Base-by-base conservation (phyloP, 2,888 invertebrate genomes). In the Habroteleia sp. region DNA sequence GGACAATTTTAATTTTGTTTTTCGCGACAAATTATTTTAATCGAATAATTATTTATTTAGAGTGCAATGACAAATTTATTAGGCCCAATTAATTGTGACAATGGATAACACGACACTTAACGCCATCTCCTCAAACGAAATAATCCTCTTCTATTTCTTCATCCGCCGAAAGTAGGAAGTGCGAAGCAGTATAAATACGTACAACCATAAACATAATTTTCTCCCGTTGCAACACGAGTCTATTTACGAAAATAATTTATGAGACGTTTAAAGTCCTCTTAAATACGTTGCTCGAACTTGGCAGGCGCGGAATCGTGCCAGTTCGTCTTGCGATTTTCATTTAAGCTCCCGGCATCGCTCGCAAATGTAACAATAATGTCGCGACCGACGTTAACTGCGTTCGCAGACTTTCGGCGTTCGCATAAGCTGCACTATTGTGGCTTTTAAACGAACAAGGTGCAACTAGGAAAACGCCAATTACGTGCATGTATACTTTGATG, bases 191-290 rank as follows among this genome's bases (percentile, higher is more conserved):
- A 73, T 73, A 73, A 73, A 73, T 73, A 73, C 72, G 50, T 58
- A 65, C 65, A 73, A 65, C 72, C 58, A 65, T 65, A 52, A 73
- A 65, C 72, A 73, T 73, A 65, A 73, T 73, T 73, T 52, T 42
- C 58, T 8, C 31, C 42, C 50, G 44, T 35, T 44, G 17, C 39
- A 37, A 65, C 73, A 66, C 10, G 73, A 52, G 11, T 73, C 73
- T 73, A 73, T 73, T 73, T 73, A 41, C 65, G 73, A 73, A 58
- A 54, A 54, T 73, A 66, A 73, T 73, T 73, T 73, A 73, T 56
- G 66, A 39, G 60, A 60, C 73, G 66, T 73, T 73, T 73, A 74
- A 62, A 60, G 35, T 54, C 60, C 62, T 35, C 74, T 74, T 74
- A 74, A 74, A 60, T 66, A 41, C 66, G 46, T 54, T 60, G 39